Evolutionary conservation across 2,113 vertebrate species (phyloP).

Genomic region (Malurus elegans): DNA sequence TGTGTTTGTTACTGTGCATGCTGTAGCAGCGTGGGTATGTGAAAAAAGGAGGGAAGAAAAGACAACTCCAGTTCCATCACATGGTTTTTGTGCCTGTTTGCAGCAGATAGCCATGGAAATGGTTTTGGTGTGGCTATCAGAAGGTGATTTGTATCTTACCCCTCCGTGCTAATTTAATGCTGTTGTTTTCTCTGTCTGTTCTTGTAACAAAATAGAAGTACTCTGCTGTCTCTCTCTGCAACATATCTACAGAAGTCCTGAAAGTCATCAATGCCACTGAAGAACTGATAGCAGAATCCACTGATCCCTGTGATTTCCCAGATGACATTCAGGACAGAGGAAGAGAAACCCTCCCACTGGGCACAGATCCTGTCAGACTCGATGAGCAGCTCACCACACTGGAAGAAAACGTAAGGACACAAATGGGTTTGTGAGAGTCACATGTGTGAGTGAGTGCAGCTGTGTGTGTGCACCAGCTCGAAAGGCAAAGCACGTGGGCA

Average conservation of each 20-base stretch:
- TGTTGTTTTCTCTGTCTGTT: conserved; percentile 71
- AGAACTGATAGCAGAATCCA: conserved; percentile 89
- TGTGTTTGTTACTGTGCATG: neutral
- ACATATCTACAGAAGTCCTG: conserved; percentile 96
- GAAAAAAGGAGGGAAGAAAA: neutral
- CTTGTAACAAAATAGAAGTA: conserved; percentile 85
- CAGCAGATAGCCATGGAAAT: neutral
- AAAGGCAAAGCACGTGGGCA: neutral
- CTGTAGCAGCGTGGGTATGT: neutral
- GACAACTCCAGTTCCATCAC: neutral
- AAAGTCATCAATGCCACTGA: conserved; percentile 96
- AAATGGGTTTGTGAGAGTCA: neutral
- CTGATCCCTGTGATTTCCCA: conserved; percentile 71
- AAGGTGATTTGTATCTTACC: neutral
- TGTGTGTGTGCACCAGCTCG: accelerated
- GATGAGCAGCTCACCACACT: conserved; percentile 90
- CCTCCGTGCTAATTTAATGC: conserved; percentile 60
- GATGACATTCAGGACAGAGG: conserved; percentile 66
- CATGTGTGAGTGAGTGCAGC: accelerated
- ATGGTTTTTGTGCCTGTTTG: neutral
- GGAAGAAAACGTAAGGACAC: conserved; percentile 90
- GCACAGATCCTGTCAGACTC: conserved; percentile 79
- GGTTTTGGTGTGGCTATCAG: neutral
- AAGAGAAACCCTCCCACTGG: conserved; percentile 75
- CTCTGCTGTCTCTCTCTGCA: conserved; percentile 96